A percentile compares a stretch with the other conserved stretches of the same genome.
Conservation (phyloP, 2,888 invertebrate genomes). For the Selenia dentaria region DNA sequence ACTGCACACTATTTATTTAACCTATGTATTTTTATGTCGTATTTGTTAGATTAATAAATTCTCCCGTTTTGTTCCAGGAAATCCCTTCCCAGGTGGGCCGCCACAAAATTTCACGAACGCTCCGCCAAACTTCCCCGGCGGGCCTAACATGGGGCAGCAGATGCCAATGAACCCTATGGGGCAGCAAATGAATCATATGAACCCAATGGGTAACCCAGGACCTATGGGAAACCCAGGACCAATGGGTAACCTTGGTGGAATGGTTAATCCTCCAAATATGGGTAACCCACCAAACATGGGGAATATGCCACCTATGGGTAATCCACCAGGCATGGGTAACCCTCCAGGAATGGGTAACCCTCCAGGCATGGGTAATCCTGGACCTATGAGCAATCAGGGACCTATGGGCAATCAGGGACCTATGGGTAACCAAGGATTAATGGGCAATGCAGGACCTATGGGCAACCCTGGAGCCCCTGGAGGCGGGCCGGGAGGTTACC, state of each 20-base stretch:
- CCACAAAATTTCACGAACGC: constrained; percentile 5
- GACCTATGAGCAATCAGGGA: background rate
- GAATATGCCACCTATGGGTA: background rate
- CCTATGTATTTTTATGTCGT: too few relatives aligned
- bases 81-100: constrained; percentile 4
- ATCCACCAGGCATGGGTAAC: background rate
- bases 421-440: background rate
- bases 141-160: background rate
- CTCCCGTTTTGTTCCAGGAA: background rate
- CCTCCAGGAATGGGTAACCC: too few relatives aligned
- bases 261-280: background rate
- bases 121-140: constrained; percentile 13
- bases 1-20: too few relatives aligned
- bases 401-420: background rate
- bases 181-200: constrained; percentile 3
- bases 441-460: background rate
- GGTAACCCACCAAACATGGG: background rate
- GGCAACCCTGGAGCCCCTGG: constrained; percentile 7
- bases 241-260: background rate
- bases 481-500: constrained; percentile 24
- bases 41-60: too few relatives aligned
- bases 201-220: constrained; percentile 18
- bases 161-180: background rate
- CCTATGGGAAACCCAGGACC: constrained; percentile 3
- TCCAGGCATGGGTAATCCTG: background rate